These are phyloP conservation scores for Oncorhynchus kisutch DNA, from an alignment of 2,113 vertebrate species.

Conservation along the genomic window DNA sequence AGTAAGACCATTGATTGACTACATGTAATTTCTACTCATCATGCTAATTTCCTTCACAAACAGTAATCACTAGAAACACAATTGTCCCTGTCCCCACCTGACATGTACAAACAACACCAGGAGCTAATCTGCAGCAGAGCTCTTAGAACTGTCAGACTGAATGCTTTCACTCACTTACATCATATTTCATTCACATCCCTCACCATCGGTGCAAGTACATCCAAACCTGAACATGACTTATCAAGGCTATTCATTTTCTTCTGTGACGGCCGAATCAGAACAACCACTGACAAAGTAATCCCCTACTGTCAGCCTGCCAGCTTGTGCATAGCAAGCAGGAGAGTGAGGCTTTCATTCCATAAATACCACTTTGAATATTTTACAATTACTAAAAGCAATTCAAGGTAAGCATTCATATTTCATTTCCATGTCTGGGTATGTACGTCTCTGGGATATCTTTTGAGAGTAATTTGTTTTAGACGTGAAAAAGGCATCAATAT, in stretches of 20 bases:
- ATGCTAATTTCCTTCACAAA: neutral
- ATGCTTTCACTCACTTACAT: conserved; percentile 57
- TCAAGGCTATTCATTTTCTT: conserved; percentile 45
- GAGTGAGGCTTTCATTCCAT: conserved; percentile 27
- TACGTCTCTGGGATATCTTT: conserved; percentile 51
- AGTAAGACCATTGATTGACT: neutral
- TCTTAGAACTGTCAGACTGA: conserved; percentile 29
- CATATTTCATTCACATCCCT: conserved; percentile 41
- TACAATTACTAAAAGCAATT: conserved; percentile 75
- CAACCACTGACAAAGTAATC: conserved; percentile 48
- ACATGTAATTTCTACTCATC: conserved; percentile 13
- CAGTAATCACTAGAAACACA: conserved; percentile 5
- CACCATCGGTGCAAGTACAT: conserved; percentile 38
- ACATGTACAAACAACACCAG: conserved; percentile 44
- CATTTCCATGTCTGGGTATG: conserved; percentile 38
- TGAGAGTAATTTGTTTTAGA: conserved; percentile 63
- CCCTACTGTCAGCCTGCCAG: conserved; percentile 53
- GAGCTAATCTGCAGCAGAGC: conserved; percentile 30
- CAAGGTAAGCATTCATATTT: conserved; percentile 70
- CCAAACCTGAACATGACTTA: conserved; percentile 42
- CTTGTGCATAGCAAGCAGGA: conserved; percentile 23
- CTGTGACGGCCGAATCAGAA: conserved; percentile 47
- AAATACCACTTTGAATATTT: conserved; percentile 71
- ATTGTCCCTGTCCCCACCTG: neutral
- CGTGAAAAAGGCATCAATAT: conserved; percentile 65